phyloP scores from a whole-genome alignment of 2,797 vertebrate genomes.

The Pangasius krempfi region DNA sequence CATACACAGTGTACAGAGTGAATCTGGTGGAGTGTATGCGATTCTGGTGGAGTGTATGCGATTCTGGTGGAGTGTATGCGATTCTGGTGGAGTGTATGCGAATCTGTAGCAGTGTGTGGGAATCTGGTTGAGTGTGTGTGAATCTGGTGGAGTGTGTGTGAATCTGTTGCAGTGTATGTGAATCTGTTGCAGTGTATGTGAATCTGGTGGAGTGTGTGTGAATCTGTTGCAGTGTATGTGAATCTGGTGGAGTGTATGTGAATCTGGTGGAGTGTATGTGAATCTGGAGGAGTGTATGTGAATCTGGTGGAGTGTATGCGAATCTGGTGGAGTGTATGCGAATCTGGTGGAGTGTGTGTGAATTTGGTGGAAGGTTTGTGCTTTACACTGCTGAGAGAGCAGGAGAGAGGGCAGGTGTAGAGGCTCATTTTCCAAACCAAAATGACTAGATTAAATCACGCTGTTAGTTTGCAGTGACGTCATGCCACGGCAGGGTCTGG shows the following conservation, averaged over 20 bases:
- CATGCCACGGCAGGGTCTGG: constrained; percentile 45
- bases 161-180: neutral
- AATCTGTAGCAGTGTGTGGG: neutral
- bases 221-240: neutral
- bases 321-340: neutral
- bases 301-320: neutral
- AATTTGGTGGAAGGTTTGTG: neutral
- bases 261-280: neutral
- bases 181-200: too few species aligned
- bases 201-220: neutral
- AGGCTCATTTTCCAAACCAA: constrained; percentile 31
- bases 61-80: neutral
- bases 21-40: neutral
- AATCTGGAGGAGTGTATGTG: neutral
- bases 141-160: too few species aligned
- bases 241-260: neutral
- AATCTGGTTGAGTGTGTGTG: neutral
- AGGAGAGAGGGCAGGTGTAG: constrained; percentile 39
- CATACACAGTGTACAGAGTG: neutral
- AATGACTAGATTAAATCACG: constrained; percentile 41
- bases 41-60: neutral
- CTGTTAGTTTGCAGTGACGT: constrained; percentile 49
- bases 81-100: rapidly evolving
- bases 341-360: neutral
- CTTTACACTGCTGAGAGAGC: neutral